Evolutionary conservation across 2,113 vertebrate genomes (phyloP).

Genomic region (Otolemur garnettii): DNA sequence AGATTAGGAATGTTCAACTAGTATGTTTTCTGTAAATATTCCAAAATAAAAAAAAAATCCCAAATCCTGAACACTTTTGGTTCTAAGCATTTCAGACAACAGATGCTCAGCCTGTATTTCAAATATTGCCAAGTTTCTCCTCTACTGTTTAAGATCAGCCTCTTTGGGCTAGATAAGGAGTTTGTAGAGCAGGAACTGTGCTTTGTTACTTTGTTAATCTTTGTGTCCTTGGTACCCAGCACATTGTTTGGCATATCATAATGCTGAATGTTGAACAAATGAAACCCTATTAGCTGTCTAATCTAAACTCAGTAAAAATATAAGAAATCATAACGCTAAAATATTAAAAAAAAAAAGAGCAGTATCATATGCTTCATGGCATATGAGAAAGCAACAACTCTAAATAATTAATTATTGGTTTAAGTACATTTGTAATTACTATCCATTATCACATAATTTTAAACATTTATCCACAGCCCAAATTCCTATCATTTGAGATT

Average conservation of each 20-base stretch:
- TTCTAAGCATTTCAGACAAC: not conserved
- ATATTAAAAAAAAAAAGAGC: not conserved
- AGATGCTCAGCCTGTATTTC: not conserved
- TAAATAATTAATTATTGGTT: not conserved
- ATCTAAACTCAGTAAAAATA: not conserved
- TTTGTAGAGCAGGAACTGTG: not conserved
- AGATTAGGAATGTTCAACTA: not conserved
- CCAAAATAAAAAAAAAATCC: not conserved
- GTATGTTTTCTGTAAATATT: not conserved
- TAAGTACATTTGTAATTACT: not conserved
- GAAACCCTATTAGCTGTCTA: not conserved
- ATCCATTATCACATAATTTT: not conserved
- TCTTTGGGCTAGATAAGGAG: not conserved
- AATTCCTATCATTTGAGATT: not conserved
- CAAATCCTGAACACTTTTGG: not conserved
- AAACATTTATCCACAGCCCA: not conserved
- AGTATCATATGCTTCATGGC: not conserved
- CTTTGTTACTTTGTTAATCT: not conserved
- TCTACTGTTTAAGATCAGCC: not conserved
- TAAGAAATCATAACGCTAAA: not conserved
- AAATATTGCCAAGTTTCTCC: not conserved
- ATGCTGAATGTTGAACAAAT: not conserved
- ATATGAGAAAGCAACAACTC: not conserved
- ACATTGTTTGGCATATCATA: not conserved
- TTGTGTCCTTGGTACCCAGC: not conserved